phyloP scores from a whole-genome alignment of 1,140 invertebrate species.

The Zelostemma sp. region DNA sequence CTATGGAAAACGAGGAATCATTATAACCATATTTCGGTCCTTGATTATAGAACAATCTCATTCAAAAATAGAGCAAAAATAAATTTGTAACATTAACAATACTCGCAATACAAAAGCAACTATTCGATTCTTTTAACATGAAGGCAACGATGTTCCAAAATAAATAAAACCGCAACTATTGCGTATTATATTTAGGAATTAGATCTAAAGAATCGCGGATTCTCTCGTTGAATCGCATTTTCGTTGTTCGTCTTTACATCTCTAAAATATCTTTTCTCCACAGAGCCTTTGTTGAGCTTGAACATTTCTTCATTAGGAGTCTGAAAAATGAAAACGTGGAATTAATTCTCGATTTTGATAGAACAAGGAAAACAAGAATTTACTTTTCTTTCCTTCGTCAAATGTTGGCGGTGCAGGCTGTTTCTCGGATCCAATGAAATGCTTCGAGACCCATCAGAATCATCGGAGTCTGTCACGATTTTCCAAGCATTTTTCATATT shows the following conservation, averaged over 20 bases:
- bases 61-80: too few relatives aligned
- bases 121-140: neutral
- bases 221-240: constrained; percentile 42
- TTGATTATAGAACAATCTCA: too few relatives aligned
- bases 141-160: constrained; percentile 16
- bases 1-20: neutral
- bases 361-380: neutral
- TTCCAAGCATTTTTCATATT: constrained; percentile 56
- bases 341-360: neutral
- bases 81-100: neutral
- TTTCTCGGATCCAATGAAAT: constrained; percentile 51
- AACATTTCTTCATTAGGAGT: constrained; percentile 1
- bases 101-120: too few relatives aligned
- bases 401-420: constrained; percentile 53
- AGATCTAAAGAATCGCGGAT: constrained; percentile 39
- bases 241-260: constrained; percentile 49
- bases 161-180: neutral
- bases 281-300: neutral
- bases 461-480: constrained; percentile 41
- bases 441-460: constrained; percentile 50
- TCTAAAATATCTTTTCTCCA: constrained; percentile 32
- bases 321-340: neutral
- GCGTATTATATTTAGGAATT: constrained; percentile 34
- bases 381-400: constrained; percentile 56
- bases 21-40: neutral